Base-by-base conservation (phyloP, 2,888 invertebrate genomes). In the Drosophila hamatofila region DNA sequence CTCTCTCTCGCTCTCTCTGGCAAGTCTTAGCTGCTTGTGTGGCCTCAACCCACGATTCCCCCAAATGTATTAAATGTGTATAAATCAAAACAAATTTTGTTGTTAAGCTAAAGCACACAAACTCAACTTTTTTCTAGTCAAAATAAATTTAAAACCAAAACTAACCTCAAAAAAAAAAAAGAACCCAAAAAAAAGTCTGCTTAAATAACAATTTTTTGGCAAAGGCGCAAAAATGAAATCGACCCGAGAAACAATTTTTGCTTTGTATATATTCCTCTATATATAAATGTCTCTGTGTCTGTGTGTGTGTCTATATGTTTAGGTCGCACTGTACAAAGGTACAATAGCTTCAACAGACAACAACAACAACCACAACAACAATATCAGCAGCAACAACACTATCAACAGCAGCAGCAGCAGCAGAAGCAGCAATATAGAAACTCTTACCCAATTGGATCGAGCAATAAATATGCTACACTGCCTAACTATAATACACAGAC, bases 401-500 rank as follows among this genome's bases (percentile, higher is more conserved):
- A 49, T 11, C 49, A 83, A 68, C 49, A 48, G n/a, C 27, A 83
- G 59, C 75, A 82, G 65, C 82, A 84, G 60, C 83, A 88, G 78
- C 87, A 79, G 72, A 83, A 86, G 83, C 90, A 89, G 80, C 92
- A 91, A 83, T 89, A 89, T 88, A 90, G 89, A 87, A 90, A 91
- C 81, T 92, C 92, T 72, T 90, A 87, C 67, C 82, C 87, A 56
- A 77, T 78, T 76, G 91, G 92, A 90, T 83, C 88, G 80, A 83
- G 81, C 68, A 58, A 70, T 82, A 90, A 88, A 79, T 90, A 87
- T 74, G 79, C 87, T 63, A 80, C 52, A 35, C 18, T 52, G 68
- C 68, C 68, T 37, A 44, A 81, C 77, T 79, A 81, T 81, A 84
- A 79, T 64, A 80, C 84, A 77, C 85, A 83, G 69, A 78, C 86